phyloP scores from a whole-genome alignment of 2,797 vertebrate genomes.

The Centroberyx gerrardi region DNA sequence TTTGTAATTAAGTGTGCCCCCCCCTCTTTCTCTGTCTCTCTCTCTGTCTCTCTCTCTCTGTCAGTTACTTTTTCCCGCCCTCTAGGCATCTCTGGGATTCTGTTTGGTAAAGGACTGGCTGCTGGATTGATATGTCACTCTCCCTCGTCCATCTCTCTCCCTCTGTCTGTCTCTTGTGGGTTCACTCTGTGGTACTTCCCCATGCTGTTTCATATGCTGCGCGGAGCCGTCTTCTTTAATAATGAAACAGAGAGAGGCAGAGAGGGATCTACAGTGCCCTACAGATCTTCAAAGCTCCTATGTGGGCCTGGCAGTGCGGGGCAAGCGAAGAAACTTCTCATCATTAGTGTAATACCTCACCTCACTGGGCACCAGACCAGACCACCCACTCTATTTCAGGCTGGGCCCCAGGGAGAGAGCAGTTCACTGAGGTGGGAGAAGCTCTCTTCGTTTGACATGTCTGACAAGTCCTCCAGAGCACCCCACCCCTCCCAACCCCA shows the following conservation, averaged over 20 bases:
- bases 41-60: constrained; percentile 4
- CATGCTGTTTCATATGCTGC: constrained; percentile 60
- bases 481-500: not conserved
- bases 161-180: constrained; percentile 44
- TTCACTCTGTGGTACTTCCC: constrained; percentile 24
- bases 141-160: constrained; percentile 43
- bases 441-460: constrained; percentile 35
- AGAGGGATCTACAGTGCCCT: constrained; percentile 44
- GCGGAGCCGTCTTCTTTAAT: constrained; percentile 68
- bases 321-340: constrained; percentile 37
- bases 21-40: not conserved
- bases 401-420: constrained; percentile 17
- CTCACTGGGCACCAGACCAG: constrained; percentile 40
- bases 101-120: constrained; percentile 61
- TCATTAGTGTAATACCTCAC: constrained; percentile 56
- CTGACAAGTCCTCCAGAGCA: not conserved
- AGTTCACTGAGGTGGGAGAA: not conserved
- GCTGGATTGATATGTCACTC: constrained; percentile 56
- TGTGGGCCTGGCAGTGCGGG: constrained; percentile 31
- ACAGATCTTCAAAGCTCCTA: constrained; percentile 70
- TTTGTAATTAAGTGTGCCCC: constrained; percentile 44
- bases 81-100: constrained; percentile 59
- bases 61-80: constrained; percentile 25
- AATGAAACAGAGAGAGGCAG: constrained; percentile 75
- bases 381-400: constrained; percentile 57